Conservation (phyloP, 2,888 invertebrate genomes). For the Mamestra brassicae region DNA sequence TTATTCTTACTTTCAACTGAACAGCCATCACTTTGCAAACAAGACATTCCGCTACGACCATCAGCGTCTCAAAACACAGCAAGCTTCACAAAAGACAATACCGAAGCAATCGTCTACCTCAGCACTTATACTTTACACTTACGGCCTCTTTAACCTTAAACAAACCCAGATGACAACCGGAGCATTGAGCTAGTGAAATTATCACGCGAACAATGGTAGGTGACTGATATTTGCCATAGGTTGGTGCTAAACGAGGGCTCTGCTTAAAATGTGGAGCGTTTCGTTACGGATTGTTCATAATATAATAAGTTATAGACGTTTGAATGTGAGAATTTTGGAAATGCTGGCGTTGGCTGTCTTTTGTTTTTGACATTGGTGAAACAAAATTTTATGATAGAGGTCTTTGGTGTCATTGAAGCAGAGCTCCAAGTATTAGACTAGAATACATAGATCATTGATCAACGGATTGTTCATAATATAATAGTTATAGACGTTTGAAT, state of each 20-base stretch:
- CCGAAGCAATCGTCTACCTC: slow-evolving; percentile 37
- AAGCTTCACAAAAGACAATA: not conserved
- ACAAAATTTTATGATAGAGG: no score
- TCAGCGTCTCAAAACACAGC: not conserved
- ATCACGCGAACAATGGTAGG: slow-evolving; percentile 60
- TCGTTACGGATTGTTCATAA: slow-evolving; percentile 32
- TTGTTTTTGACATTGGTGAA: not conserved
- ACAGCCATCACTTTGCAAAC: not conserved
- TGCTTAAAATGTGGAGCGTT: slow-evolving; percentile 32
- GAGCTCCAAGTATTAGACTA: no score
- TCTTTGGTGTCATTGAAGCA: no score
- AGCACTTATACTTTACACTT: slow-evolving; percentile 51
- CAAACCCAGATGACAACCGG: slow-evolving; percentile 67
- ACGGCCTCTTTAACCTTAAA: slow-evolving; percentile 31
- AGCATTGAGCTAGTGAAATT: slow-evolving; percentile 65
- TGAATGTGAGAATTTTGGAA: not conserved
- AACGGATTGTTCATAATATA: slow-evolving; percentile 28
- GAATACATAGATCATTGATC: no score
- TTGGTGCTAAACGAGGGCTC: slow-evolving; percentile 32
- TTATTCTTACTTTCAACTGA: no score
- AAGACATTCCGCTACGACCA: not conserved
- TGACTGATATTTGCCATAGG: slow-evolving; percentile 36
- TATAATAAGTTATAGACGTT: not conserved
- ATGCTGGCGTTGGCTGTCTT: not conserved
- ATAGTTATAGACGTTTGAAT: not conserved